These are phyloP conservation scores for Apamea sordens DNA, from an alignment of 2,888 invertebrate genomes.

Conservation along the genomic window DNA sequence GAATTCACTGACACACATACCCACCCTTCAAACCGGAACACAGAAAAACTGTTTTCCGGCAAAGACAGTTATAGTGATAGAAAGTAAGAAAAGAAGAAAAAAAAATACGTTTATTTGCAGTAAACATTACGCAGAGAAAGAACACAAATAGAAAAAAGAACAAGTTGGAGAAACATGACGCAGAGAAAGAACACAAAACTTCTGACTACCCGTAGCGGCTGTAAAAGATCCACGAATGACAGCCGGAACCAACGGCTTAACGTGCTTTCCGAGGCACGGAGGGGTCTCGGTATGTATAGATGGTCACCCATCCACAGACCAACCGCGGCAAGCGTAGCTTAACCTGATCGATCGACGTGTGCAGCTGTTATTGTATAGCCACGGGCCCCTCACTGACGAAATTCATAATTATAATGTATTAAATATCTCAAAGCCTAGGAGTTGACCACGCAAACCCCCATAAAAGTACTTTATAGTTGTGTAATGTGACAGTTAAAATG, in stretches of 20 bases:
- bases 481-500: conserved; percentile 43
- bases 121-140: too few species aligned
- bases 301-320: not conserved
- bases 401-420: not conserved
- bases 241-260: not conserved
- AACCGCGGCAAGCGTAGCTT: not conserved
- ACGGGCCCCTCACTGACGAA: not conserved
- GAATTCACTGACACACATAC: not conserved
- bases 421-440: conserved; percentile 11
- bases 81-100: too few species aligned
- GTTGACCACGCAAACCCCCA: conserved; percentile 23
- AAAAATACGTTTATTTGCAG: too few species aligned
- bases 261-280: too few species aligned
- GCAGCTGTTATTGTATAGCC: not conserved
- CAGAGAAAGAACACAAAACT: too few species aligned
- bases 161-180: too few species aligned
- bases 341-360: not conserved
- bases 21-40: not conserved
- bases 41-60: not conserved
- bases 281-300: not conserved
- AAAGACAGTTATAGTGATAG: too few species aligned
- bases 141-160: too few species aligned
- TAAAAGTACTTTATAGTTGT: conserved; percentile 40
- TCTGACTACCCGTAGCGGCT: not conserved
- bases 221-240: not conserved